Conservation (phyloP, 1,140 invertebrate species). For the Carcinoscorpius rotundicauda region DNA sequence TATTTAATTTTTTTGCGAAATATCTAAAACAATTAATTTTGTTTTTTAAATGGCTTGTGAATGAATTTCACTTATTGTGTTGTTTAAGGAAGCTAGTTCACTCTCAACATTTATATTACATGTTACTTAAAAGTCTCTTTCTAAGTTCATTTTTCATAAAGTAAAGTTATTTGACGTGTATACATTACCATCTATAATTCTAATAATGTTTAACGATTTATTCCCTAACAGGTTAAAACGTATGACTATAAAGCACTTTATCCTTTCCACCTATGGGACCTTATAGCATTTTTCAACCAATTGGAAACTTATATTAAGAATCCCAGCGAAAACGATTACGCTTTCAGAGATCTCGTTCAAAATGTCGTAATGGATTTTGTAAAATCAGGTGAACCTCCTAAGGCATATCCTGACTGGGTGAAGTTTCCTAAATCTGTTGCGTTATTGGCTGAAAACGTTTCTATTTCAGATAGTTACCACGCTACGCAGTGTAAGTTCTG, state of each 20-base stretch:
- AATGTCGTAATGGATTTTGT: conserved; percentile 16
- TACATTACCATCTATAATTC: too few species aligned
- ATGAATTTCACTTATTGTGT: too few species aligned
- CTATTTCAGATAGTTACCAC: conserved; percentile 7
- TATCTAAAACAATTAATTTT: too few species aligned
- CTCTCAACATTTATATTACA: too few species aligned
- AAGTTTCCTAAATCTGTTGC: conserved; percentile 14
- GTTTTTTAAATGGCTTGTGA: too few species aligned
- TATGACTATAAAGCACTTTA: conserved; percentile 17
- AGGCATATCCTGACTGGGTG: conserved; percentile 4
- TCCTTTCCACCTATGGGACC: conserved; percentile 21
- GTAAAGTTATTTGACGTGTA: too few species aligned
- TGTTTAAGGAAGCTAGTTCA: too few species aligned
- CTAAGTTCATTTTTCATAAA: too few species aligned
- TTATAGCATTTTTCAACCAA: conserved; percentile 19
- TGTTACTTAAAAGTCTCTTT: too few species aligned
- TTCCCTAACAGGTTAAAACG: conserved; percentile 11
- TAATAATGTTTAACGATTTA: too few species aligned
- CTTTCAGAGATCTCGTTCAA: conserved; percentile 14
- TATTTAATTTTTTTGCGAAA: too few species aligned
- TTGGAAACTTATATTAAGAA: conserved; percentile 14
- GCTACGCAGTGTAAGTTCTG: conserved; percentile 18
- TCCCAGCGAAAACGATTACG: conserved; percentile 12
- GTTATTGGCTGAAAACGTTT: conserved; percentile 5
- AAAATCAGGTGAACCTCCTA: conserved; percentile 1